Percentiles rank a stretch among this genome's conserved stretches.
phyloP scores from a whole-genome alignment of 2,888 invertebrate genomes.

The Monoplex corrugatus region DNA sequence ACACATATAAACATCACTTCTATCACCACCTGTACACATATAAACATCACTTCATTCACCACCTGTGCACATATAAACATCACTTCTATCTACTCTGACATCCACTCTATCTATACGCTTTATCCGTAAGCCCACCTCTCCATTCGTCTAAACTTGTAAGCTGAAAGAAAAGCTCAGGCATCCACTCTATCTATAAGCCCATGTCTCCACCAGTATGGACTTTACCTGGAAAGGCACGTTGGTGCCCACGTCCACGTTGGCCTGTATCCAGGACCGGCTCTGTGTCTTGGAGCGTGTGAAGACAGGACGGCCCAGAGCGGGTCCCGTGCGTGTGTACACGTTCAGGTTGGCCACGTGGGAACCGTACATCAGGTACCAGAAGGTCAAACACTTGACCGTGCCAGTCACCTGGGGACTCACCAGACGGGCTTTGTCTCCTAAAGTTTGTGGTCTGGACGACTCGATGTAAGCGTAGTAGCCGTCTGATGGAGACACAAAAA shows the following conservation, averaged over 20 bases:
- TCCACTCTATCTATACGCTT: no score
- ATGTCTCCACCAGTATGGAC: no score
- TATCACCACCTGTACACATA: no score
- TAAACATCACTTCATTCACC: no score
- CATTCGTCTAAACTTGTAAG: no score
- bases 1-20: no score
- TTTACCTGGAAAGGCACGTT: constrained; percentile 68
- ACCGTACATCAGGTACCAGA: constrained; percentile 79
- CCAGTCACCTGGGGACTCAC: constrained; percentile 56
- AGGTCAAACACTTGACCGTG: constrained; percentile 65
- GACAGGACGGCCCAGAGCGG: constrained; percentile 62
- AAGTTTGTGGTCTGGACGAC: constrained; percentile 62
- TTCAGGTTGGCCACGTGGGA: constrained; percentile 71
- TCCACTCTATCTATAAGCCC: no score
- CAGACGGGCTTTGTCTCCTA: constrained; percentile 69
- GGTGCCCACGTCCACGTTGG: constrained; percentile 63
- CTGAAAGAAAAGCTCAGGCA: no score
- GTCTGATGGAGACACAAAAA: constrained; percentile 49
- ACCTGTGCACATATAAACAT: no score
- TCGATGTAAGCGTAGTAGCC: constrained; percentile 77
- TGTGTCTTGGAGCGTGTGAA: constrained; percentile 70
- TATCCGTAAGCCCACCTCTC: no score
- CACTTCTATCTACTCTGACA: no score
- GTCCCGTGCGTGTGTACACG: constrained; percentile 69
- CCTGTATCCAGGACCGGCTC: constrained; percentile 70